A percentile compares a stretch with the other conserved stretches of the same genome.
Evolutionary conservation across 2,113 vertebrate genomes (phyloP).

Genomic region (Corythoichthys intestinalis): DNA sequence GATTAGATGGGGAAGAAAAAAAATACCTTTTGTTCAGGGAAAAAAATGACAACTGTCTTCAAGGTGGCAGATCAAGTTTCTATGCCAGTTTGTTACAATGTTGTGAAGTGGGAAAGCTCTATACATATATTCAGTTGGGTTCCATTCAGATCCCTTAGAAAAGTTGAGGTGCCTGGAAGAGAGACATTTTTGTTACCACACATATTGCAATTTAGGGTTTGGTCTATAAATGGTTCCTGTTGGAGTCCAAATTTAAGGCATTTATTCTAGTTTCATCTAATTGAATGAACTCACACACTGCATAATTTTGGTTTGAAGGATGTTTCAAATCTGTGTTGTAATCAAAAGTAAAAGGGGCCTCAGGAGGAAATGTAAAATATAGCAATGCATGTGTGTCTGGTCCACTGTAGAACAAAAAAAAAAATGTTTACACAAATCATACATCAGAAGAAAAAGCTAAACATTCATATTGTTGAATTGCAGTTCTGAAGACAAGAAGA

Average conservation of each 20-base stretch:
- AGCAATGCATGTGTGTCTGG: slow-evolving; percentile 12
- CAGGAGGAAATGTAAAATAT: slow-evolving; percentile 8
- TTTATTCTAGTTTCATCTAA: slow-evolving; percentile 20
- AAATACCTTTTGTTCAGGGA: not conserved
- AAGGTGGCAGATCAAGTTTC: slow-evolving; percentile 23
- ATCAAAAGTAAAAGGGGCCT: slow-evolving; percentile 7
- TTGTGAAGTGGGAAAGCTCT: too few relatives aligned
- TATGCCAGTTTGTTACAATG: not conserved
- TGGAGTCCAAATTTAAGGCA: slow-evolving; percentile 20
- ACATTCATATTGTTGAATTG: slow-evolving; percentile 22
- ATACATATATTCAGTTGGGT: slow-evolving; percentile 11
- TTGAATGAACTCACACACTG: slow-evolving; percentile 21
- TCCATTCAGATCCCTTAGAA: slow-evolving; percentile 23
- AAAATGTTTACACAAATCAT: slow-evolving; percentile 10
- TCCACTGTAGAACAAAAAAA: slow-evolving; percentile 22
- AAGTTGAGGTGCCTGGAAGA: slow-evolving; percentile 15
- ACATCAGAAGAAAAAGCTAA: slow-evolving; percentile 15
- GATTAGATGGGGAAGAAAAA: too few relatives aligned
- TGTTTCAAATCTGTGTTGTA: slow-evolving; percentile 20
- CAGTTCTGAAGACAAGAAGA: slow-evolving; percentile 16
- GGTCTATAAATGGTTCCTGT: slow-evolving; percentile 3
- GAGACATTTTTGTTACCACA: slow-evolving; percentile 2
- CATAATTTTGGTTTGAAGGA: slow-evolving; percentile 18
- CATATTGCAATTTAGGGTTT: slow-evolving; percentile 25
- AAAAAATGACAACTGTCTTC: slow-evolving; percentile 11